Conservation (phyloP, 1,140 invertebrate species). For the Brachionus angularis region DNA sequence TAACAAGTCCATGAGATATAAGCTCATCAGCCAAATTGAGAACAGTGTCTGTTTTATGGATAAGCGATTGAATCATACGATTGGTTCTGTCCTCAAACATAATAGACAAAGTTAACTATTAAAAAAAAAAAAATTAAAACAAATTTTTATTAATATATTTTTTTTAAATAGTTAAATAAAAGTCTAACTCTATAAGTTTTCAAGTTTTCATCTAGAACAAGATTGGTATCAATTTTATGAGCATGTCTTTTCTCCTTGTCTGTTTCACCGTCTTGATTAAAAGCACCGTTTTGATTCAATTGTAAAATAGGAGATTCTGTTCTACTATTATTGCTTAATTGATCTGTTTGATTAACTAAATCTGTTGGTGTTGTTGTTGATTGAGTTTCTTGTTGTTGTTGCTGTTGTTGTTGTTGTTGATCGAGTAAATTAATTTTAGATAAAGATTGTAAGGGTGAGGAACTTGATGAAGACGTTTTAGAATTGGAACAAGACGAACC, state of each 20-base stretch:
- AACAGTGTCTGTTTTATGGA: slow-evolving; percentile 13
- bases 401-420: not conserved
- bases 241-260: no score
- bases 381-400: slow-evolving; percentile 4
- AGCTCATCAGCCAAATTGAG: slow-evolving; percentile 24
- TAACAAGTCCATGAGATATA: slow-evolving; percentile 32
- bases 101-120: not conserved
- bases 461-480: slow-evolving; percentile 26
- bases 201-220: no score
- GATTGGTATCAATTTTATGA: no score
- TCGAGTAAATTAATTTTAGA: no score
- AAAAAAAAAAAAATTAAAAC: not conserved
- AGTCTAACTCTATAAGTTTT: not conserved
- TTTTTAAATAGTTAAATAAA: not conserved
- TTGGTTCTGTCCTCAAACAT: slow-evolving; percentile 30
- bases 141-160: not conserved
- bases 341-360: no score
- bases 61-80: slow-evolving; percentile 16
- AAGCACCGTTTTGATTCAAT: no score
- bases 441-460: slow-evolving; percentile 11
- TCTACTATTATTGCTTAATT: no score
- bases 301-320: no score
- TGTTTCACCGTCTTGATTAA: no score
- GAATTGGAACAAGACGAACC: not conserved
- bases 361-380: no score